phyloP scores from a whole-genome alignment of 2,113 vertebrate species.

The Nasalis larvatus region DNA sequence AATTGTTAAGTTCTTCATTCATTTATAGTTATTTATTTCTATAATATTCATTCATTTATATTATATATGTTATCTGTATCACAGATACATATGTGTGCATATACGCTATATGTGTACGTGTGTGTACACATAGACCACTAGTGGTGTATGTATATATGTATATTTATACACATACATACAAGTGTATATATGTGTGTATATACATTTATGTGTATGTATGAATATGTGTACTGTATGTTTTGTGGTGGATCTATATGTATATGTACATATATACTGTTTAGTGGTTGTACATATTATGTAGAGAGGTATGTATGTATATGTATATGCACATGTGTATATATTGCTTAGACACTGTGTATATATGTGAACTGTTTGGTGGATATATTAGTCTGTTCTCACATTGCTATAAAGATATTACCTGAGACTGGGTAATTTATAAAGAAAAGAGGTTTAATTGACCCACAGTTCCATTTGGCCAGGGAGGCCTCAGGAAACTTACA shows the following conservation, averaged over 20 bases:
- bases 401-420: too few relatives aligned
- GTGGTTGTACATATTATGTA: not conserved
- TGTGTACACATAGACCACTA: not conserved
- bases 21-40: not conserved
- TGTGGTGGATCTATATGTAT: not conserved
- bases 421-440: too few relatives aligned
- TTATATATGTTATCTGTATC: not conserved
- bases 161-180: fast-evolving
- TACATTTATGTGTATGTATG: not conserved
- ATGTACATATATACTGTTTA: not conserved
- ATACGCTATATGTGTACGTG: not conserved
- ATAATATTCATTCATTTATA: not conserved
- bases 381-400: too few relatives aligned
- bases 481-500: too few relatives aligned
- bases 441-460: too few relatives aligned
- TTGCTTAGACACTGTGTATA: not conserved
- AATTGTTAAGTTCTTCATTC: not conserved
- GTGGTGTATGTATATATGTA: too few relatives aligned
- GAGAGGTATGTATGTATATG: not conserved
- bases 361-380: not conserved
- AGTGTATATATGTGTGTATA: fast-evolving
- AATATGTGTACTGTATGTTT: not conserved
- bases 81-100: not conserved
- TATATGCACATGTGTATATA: not conserved
- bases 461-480: too few relatives aligned